Evolutionary conservation across 2,797 vertebrate species (phyloP), one percentile per base, ranked within the genome.

Genomic region (Eutrigla gurnardus): DNA sequence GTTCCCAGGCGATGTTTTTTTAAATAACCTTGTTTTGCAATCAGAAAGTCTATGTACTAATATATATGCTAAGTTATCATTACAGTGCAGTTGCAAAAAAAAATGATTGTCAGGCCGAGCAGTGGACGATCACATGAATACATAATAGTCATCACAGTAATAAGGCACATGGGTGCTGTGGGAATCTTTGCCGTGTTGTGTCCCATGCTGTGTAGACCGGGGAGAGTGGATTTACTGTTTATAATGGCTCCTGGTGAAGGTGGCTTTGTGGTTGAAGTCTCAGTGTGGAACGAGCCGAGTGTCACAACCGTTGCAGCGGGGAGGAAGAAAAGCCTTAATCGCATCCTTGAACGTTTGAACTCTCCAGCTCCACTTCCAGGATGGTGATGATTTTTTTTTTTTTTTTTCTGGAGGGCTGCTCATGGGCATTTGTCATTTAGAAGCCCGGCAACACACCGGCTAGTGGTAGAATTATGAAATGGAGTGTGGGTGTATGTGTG

Each of bases 321-420:
- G n/a, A 32, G 70, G 39, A 81, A 65, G 70, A 77, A 25, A 77
- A 70, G 46, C 75, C 72, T 78, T 88, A 90, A 92, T 90, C 75
- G 70, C 78, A 83, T 59, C 86, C 70, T 88, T 91, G 88, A 92
- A 90, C 81, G 74, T 91, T 93, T 92, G 83, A 92, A 91, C 90
- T 69, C 77, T 64, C 58, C 54, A 49, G 64, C 58, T 87, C 83
- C 76, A 50, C 75, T 74, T 85, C 73, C 70, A 71, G 80, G 68
- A 71, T 73, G 73, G 57, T 85, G 80, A 75, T 85, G 78, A 69
- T 25, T 25, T 25, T 25, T 25, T 25, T 25, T 25, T 25, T 83
- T 85, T 77, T 78, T 2, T 80, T 86, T 84, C 80, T 71, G 73
- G 64, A 70, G 77, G 70, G 77, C 75, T 71, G 83, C 88, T 81